Evolutionary conservation across 2,888 invertebrate species (phyloP).

Genomic region (Tenthredo scrophulariae): DNA sequence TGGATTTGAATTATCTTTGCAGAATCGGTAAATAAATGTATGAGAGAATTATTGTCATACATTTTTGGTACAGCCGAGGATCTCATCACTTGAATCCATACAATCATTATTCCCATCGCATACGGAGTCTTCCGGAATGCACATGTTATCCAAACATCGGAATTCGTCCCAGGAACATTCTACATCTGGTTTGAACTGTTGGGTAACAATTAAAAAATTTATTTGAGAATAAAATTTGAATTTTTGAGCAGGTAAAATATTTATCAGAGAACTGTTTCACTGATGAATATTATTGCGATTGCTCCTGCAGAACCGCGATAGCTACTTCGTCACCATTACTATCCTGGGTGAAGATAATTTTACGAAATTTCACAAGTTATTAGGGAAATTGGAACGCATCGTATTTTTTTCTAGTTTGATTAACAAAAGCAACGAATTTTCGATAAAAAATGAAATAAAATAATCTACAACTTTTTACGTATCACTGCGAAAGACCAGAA

Average conservation of each 20-base stretch:
- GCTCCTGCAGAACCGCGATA: not conserved
- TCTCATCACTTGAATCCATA: constrained; percentile 77
- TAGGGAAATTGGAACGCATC: no score
- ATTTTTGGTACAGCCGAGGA: constrained; percentile 67
- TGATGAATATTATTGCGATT: constrained; percentile 1
- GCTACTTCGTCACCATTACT: not conserved
- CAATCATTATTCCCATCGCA: constrained; percentile 77
- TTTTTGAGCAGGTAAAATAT: not conserved
- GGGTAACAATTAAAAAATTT: not conserved
- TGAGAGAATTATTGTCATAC: constrained; percentile 60
- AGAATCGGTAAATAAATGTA: not conserved
- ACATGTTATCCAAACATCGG: constrained; percentile 68
- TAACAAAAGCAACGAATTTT: no score
- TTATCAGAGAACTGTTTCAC: not conserved
- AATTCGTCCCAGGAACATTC: constrained; percentile 66
- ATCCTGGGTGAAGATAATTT: no score
- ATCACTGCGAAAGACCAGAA: no score
- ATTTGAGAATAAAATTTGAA: not conserved
- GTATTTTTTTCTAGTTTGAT: no score
- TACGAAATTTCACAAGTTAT: no score
- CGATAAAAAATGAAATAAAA: no score
- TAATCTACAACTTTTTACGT: no score
- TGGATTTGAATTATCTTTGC: not conserved
- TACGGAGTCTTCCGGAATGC: constrained; percentile 74
- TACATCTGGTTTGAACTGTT: constrained; percentile 25